These are phyloP conservation scores for Neotoxoptera formosana DNA, from an alignment of 1,140 invertebrate species.

Conservation along the genomic window DNA sequence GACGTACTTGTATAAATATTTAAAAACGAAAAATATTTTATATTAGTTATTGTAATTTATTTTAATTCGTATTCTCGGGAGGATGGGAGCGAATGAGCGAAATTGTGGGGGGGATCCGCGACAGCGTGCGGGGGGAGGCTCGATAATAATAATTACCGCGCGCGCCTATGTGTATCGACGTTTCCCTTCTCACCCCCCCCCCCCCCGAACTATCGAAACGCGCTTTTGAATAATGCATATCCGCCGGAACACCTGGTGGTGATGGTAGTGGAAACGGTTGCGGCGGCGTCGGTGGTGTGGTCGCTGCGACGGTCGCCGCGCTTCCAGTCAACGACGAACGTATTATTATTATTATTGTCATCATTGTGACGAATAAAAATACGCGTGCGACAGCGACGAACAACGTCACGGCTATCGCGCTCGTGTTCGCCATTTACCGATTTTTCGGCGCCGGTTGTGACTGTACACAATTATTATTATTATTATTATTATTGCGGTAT, in stretches of 20 bases:
- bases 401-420: background rate
- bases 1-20: conserved; percentile 23
- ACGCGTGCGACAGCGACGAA: background rate
- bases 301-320: background rate
- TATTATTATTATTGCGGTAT: background rate
- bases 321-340: background rate
- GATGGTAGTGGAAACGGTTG: background rate
- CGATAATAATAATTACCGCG: conserved; percentile 52
- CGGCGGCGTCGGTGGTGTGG: background rate
- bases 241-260: conserved; percentile 52
- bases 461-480: background rate
- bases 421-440: background rate
- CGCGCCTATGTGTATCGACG: conserved; percentile 32
- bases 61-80: conserved; percentile 22
- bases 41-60: conserved; percentile 53
- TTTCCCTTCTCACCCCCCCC: conserved; percentile 7
- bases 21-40: conserved; percentile 35
- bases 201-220: background rate
- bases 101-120: too few relatives aligned
- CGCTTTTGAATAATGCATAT: conserved; percentile 54
- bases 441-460: background rate
- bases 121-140: background rate
- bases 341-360: background rate
- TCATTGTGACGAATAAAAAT: conserved; percentile 12
- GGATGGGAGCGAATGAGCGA: too few relatives aligned